Base-by-base conservation (phyloP, 1,140 invertebrate species). In the Drosophila repleta region DNA sequence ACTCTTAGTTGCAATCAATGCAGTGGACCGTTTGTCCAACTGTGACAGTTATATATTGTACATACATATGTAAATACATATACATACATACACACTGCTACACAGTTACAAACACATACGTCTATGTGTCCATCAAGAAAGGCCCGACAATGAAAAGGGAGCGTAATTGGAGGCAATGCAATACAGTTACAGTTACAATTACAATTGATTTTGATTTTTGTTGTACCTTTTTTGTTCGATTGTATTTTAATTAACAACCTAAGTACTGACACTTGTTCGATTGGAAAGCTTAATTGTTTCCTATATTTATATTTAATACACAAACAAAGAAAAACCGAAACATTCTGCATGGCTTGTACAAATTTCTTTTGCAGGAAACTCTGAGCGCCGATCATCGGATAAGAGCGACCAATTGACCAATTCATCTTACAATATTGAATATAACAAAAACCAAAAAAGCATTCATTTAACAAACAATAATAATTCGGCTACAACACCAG, bases 391-490 rank as follows among this genome's bases (percentile, higher is more conserved):
- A 88, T 88, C 90, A 85, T 90, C 90, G 84, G 91, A 92, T 81
- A 92, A 91, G 85, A 91, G 90, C 81, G 90, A 92, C 82, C 90
- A 90, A 90, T 91, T 91, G 90, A 91, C 81, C 81, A 85, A 91
- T 91, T 91, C 90, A 87, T 90, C 89, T 76, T 89, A 81, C 76
- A 91, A 91, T 91, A 90, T 88, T 90, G 87, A 91, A 80, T 89
- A 91, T 91, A 91, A 91, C 80, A 90, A 91, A 90, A 87, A 87
- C 82, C 89, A 90, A 91, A 91, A 91, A 91, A 76, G 90, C 90
- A 90, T 91, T 91, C 90, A 91, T 91, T 91, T 91, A 91, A 91
- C 90, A 91, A 91, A 91, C 90, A 91, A 91, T 91, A 91, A 91
- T 74, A 91, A 91, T 91, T 91, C 91, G 79, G 90, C 90, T 75